A percentile compares a stretch with the other conserved stretches of the same genome.
Conservation (phyloP, 2,888 invertebrate genomes). For the Xanthorhoe designata region DNA sequence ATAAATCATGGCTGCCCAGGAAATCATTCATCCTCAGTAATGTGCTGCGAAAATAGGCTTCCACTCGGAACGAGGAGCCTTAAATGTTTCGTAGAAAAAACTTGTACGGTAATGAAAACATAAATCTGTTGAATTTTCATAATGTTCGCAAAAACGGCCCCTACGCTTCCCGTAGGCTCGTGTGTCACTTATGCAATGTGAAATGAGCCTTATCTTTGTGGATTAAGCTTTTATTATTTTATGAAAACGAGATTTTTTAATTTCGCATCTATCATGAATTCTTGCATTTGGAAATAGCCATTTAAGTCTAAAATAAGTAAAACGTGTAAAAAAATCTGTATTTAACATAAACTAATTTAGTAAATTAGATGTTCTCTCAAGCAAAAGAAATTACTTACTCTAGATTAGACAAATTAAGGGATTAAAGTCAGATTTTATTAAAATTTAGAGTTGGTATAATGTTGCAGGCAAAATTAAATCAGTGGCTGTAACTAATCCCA, state of each 20-base stretch:
- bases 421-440: not conserved
- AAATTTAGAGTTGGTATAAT: not conserved
- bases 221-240: not conserved
- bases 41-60: slow-evolving; percentile 85
- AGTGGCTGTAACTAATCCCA: slow-evolving; percentile 18
- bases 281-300: not conserved
- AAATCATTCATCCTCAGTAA: slow-evolving; percentile 84
- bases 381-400: slow-evolving; percentile 5
- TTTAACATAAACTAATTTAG: not conserved
- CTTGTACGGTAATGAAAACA: slow-evolving; percentile 65
- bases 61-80: slow-evolving; percentile 69
- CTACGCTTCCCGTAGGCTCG: slow-evolving; percentile 19
- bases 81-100: slow-evolving; percentile 60
- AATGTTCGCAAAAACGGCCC: slow-evolving; percentile 30
- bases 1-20: slow-evolving; percentile 82
- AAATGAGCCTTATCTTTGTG: not conserved
- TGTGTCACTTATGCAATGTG: slow-evolving; percentile 5
- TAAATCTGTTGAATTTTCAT: slow-evolving; percentile 38
- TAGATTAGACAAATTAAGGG: slow-evolving; percentile 13
- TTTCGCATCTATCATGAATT: not conserved
- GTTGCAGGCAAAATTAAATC: not conserved
- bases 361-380: not conserved
- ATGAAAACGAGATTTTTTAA: not conserved
- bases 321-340: not conserved
- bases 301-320: not conserved